phyloP scores from a whole-genome alignment of 2,888 invertebrate species.

The Torymus auratus region DNA sequence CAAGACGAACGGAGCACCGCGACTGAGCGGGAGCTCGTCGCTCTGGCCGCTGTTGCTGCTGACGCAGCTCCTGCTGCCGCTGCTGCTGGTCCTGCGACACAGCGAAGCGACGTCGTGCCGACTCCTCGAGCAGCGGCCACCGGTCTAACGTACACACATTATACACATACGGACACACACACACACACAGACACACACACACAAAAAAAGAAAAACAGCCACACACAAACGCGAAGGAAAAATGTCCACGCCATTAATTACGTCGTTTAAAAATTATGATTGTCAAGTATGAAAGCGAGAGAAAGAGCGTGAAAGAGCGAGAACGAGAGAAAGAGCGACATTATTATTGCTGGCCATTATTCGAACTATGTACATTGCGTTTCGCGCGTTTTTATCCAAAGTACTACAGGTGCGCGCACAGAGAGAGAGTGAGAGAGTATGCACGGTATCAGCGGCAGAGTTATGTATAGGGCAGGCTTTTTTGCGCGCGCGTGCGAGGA shows the following conservation, averaged over 20 bases:
- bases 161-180: not conserved
- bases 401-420: not conserved
- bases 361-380: slow-evolving; percentile 42
- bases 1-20: slow-evolving; percentile 78
- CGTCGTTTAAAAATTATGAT: slow-evolving; percentile 46
- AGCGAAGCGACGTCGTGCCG: not conserved
- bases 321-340: slow-evolving; percentile 2
- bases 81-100: slow-evolving; percentile 7
- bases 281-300: slow-evolving; percentile 22
- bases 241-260: slow-evolving; percentile 42
- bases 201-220: not conserved
- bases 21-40: slow-evolving; percentile 55
- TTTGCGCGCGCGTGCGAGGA: too few species aligned
- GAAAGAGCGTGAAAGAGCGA: too few species aligned
- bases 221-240: slow-evolving; percentile 16
- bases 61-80: not conserved
- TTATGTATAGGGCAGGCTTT: too few species aligned
- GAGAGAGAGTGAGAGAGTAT: not conserved
- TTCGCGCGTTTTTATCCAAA: slow-evolving; percentile 37
- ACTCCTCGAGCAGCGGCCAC: not conserved
- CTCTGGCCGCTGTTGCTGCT: too few species aligned
- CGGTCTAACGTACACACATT: not conserved
- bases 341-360: slow-evolving; percentile 48
- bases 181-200: not conserved
- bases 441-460: too few species aligned